These are phyloP conservation scores for Lamellibrachia luymesi DNA, from an alignment of 1,140 invertebrate genomes.

Conservation along the genomic window DNA sequence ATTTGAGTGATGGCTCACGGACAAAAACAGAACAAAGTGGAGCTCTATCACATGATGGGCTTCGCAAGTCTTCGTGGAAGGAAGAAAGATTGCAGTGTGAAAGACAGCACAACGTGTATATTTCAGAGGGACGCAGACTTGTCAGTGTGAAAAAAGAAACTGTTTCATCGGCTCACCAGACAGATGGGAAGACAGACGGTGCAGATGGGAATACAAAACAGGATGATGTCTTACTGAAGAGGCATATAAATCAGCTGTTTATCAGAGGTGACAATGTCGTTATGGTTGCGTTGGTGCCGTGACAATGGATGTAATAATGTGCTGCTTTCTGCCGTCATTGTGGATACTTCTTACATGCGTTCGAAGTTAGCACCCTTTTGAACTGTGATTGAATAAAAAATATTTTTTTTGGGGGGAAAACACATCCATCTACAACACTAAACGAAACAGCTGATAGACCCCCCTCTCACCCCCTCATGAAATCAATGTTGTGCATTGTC, in stretches of 20 bases:
- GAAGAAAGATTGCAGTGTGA: neutral
- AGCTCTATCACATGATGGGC: neutral
- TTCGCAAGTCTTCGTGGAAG: neutral
- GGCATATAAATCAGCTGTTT: conserved; percentile 77
- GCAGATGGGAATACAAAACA: neutral
- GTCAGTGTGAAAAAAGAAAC: neutral
- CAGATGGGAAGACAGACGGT: neutral
- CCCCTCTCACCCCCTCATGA: too few relatives aligned
- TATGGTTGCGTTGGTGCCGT: conserved; percentile 16
- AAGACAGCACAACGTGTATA: neutral
- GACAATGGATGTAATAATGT: neutral
- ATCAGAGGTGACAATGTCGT: conserved; percentile 84
- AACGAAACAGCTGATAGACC: too few relatives aligned
- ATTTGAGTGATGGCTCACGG: neutral
- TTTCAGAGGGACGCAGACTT: neutral
- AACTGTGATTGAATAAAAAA: too few relatives aligned
- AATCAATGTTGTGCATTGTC: too few relatives aligned
- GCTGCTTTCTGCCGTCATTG: neutral
- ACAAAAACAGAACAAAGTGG: neutral
- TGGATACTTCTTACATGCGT: neutral
- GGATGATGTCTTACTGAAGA: conserved; percentile 59
- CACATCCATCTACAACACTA: too few relatives aligned
- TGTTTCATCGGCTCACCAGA: neutral
- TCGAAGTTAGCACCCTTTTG: too few relatives aligned
- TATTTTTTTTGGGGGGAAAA: too few relatives aligned